Conservation (phyloP, 2,888 invertebrate species). For the Entomobrya multifasciata region DNA sequence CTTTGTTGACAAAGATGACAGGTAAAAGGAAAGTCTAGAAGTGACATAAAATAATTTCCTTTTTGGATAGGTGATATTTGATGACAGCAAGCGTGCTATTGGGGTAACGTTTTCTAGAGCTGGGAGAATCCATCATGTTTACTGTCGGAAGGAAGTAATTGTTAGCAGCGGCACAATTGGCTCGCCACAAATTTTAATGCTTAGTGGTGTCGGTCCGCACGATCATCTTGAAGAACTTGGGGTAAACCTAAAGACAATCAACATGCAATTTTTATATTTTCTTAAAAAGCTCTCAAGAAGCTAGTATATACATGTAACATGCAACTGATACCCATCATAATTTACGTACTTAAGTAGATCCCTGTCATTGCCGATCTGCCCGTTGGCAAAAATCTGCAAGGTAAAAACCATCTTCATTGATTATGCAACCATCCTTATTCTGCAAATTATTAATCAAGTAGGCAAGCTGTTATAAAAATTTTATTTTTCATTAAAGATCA, state of each 20-base stretch:
- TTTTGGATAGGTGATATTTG: constrained; percentile 69
- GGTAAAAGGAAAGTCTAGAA: background rate
- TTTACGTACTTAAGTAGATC: constrained; percentile 59
- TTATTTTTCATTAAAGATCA: constrained; percentile 55
- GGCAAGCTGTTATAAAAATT: background rate
- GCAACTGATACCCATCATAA: too few species aligned
- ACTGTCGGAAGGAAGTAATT: constrained; percentile 76
- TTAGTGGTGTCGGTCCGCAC: constrained; percentile 73
- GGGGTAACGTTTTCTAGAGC: constrained; percentile 71
- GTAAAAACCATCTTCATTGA: background rate
- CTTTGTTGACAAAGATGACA: background rate
- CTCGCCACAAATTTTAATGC: constrained; percentile 74
- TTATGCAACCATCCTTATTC: too few species aligned
- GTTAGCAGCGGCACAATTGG: constrained; percentile 67
- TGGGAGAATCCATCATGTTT: constrained; percentile 65
- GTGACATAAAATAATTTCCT: background rate
- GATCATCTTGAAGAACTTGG: constrained; percentile 72
- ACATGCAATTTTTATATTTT: constrained; percentile 1
- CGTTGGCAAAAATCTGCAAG: constrained; percentile 74
- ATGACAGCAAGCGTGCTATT: constrained; percentile 72
- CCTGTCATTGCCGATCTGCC: constrained; percentile 73
- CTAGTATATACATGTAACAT: too few species aligned
- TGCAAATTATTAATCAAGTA: too few species aligned
- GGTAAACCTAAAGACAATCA: background rate
- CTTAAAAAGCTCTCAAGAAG: too few species aligned